Conservation (phyloP, 2,888 invertebrate genomes). For the Drosophila maculinotata region DNA sequence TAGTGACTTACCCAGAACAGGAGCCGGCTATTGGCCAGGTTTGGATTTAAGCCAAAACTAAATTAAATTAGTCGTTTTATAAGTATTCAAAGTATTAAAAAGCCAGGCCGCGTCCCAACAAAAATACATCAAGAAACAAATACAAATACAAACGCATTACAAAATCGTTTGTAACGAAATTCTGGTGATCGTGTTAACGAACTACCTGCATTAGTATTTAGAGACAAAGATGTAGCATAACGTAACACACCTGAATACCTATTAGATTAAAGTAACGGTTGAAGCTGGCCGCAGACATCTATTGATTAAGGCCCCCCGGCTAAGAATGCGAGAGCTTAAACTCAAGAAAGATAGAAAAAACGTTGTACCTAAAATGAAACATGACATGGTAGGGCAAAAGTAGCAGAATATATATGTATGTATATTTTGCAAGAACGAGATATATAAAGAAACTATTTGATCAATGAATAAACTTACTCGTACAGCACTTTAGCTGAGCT, state of each 20-base stretch:
- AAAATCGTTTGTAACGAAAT: constrained; percentile 38
- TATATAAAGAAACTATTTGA: constrained; percentile 8
- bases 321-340: constrained; percentile 31
- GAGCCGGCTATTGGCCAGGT: neutral
- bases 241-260: constrained; percentile 52
- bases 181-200: constrained; percentile 72
- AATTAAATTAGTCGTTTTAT: constrained; percentile 54
- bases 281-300: constrained; percentile 10
- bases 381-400: constrained; percentile 44
- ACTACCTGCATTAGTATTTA: constrained; percentile 78
- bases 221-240: constrained; percentile 37
- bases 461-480: constrained; percentile 8
- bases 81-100: constrained; percentile 70
- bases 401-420: constrained; percentile 15
- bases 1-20: constrained; percentile 84
- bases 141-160: constrained; percentile 26
- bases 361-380: constrained; percentile 70
- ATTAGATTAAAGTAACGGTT: constrained; percentile 30
- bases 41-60: constrained; percentile 47
- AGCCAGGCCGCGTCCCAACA: constrained; percentile 47
- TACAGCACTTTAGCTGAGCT: constrained; percentile 15
- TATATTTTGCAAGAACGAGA: constrained; percentile 28
- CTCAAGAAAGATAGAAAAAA: constrained; percentile 31
- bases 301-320: constrained; percentile 1
- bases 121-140: constrained; percentile 16